Conservation (phyloP, 1,140 invertebrate genomes). For the Uloborus diversus region DNA sequence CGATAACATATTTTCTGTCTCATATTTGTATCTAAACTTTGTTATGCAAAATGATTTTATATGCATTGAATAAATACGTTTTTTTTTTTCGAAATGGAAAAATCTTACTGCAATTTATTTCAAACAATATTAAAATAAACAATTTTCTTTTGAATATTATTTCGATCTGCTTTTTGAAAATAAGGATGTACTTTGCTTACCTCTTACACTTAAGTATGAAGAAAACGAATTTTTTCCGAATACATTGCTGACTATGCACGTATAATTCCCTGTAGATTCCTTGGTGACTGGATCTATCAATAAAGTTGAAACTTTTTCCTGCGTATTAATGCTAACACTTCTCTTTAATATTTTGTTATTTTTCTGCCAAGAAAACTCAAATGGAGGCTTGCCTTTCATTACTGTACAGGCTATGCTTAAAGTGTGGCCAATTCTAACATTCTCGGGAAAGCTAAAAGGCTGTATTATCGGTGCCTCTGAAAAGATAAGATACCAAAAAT, state of each 20-base stretch:
- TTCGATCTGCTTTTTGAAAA: no score
- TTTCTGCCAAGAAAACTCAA: neutral
- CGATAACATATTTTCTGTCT: no score
- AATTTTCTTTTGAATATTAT: no score
- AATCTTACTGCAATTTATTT: no score
- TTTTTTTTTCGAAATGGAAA: no score
- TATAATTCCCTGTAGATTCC: constrained; percentile 58
- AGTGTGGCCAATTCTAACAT: neutral
- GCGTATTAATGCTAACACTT: neutral
- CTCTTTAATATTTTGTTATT: neutral
- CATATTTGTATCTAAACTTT: no score
- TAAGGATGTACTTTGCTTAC: neutral
- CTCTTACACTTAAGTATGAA: constrained; percentile 17
- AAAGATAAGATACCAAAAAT: no score
- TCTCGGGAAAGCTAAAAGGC: constrained; percentile 6
- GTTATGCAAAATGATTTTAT: no score
- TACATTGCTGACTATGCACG: constrained; percentile 52
- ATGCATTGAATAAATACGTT: no score
- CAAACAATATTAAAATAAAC: no score
- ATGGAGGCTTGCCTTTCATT: neutral
- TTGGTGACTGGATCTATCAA: neutral
- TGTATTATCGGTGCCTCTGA: constrained; percentile 4
- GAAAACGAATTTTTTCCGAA: constrained; percentile 26
- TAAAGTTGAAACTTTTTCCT: neutral
- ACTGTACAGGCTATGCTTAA: neutral